phyloP scores from a whole-genome alignment of 2,888 invertebrate species.

The Kryphioiulus occultus region DNA sequence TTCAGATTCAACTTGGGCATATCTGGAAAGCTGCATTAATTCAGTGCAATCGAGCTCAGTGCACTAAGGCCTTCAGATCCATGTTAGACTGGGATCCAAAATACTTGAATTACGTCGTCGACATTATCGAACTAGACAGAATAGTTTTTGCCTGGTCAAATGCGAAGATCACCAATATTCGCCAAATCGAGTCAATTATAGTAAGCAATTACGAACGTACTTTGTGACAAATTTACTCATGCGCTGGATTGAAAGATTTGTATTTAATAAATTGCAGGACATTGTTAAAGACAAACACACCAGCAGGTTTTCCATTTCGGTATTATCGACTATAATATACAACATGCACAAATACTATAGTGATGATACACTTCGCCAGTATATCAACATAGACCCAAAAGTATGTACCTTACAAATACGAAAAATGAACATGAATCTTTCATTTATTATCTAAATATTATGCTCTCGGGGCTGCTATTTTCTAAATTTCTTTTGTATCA shows the following conservation, averaged over 20 bases:
- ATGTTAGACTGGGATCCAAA: not conserved
- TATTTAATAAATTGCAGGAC: not conserved
- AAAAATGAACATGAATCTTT: too few relatives aligned
- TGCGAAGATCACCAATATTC: not conserved
- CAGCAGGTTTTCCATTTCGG: not conserved
- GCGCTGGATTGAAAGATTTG: not conserved
- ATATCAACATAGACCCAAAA: not conserved
- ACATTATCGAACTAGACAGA: not conserved
- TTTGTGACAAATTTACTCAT: too few relatives aligned
- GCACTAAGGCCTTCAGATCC: constrained; percentile 11
- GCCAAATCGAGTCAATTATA: not conserved
- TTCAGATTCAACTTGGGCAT: not conserved
- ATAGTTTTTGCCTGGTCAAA: not conserved
- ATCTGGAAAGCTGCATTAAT: constrained; percentile 44
- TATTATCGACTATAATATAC: not conserved
- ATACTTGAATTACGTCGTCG: not conserved
- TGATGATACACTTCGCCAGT: not conserved
- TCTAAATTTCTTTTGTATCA: too few relatives aligned
- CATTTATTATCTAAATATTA: not conserved
- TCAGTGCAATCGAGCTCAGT: constrained; percentile 3
- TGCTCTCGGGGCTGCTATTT: too few relatives aligned
- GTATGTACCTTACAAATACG: not conserved
- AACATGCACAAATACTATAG: not conserved
- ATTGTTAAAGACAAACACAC: not conserved
- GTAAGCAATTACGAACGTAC: too few relatives aligned